These are phyloP conservation scores for Hystrix brachyura DNA, from an alignment of 2,113 vertebrate species.

Conservation along the genomic window DNA sequence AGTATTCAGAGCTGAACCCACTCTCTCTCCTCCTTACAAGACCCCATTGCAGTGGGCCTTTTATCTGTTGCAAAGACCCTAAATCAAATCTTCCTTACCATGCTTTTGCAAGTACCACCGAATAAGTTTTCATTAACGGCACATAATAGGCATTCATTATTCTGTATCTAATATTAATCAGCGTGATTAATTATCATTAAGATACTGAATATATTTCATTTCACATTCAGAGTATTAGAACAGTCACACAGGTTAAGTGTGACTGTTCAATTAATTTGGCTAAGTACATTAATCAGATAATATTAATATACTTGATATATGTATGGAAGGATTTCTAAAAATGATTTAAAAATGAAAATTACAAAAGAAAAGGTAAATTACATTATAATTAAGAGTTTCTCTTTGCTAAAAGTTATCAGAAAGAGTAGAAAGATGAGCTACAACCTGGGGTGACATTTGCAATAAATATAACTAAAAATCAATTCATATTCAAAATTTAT, in stretches of 20 bases:
- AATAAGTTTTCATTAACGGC: neutral
- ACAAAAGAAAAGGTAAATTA: neutral
- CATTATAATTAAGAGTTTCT: neutral
- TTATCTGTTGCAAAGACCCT: neutral
- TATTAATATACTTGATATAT: neutral
- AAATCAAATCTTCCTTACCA: neutral
- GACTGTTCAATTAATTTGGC: conserved; percentile 13
- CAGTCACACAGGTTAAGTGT: neutral
- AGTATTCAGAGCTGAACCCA: neutral
- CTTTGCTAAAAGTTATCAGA: neutral
- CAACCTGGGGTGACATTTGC: neutral
- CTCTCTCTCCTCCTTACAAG: neutral
- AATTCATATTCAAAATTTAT: neutral
- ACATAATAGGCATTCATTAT: neutral
- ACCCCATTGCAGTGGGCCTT: neutral
- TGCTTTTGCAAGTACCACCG: neutral
- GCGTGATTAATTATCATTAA: conserved; percentile 34
- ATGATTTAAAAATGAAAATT: conserved; percentile 4
- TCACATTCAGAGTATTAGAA: neutral
- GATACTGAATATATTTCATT: neutral
- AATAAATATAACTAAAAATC: conserved; percentile 16
- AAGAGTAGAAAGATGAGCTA: neutral
- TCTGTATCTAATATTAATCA: neutral
- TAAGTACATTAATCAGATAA: conserved; percentile 46
- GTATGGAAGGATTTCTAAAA: neutral